Percentiles rank a stretch among this genome's conserved stretches.
phyloP scores from a whole-genome alignment of 2,888 invertebrate genomes.

The Tillus elongatus region DNA sequence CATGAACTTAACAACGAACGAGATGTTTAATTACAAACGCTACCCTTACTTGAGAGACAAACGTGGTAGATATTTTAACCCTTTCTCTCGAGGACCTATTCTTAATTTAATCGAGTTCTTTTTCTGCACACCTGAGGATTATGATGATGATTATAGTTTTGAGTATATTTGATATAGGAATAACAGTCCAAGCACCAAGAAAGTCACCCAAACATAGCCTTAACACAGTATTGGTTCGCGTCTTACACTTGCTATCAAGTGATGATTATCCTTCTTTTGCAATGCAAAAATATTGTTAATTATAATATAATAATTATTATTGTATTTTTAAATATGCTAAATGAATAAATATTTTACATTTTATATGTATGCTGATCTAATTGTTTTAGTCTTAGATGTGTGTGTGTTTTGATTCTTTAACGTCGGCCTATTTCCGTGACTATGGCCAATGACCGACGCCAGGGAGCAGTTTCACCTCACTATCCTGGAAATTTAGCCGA shows the following conservation, averaged over 20 bases:
- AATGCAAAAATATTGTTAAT: conserved; percentile 24
- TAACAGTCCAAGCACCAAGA: conserved; percentile 16
- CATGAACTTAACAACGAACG: conserved; percentile 90
- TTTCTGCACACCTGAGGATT: conserved; percentile 72
- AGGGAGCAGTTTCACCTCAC: no score
- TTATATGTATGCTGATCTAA: no score
- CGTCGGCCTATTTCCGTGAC: no score
- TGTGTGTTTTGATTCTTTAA: no score
- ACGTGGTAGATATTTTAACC: conserved; percentile 80
- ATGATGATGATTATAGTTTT: conserved; percentile 54
- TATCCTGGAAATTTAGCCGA: no score
- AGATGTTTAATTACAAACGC: conserved; percentile 88
- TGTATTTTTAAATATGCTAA: no score
- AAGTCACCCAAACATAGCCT: conserved; percentile 21
- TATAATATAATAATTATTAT: no score
- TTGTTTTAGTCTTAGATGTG: no score
- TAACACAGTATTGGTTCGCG: conserved; percentile 10
- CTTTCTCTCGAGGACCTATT: conserved; percentile 81
- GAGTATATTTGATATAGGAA: conserved; percentile 35
- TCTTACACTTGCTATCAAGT: no score
- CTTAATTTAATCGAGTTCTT: conserved; percentile 86
- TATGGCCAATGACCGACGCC: no score
- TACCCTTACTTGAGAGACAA: conserved; percentile 85
- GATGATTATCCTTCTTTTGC: no score
- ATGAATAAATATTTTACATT: no score